Evolutionary conservation across 1,140 invertebrate species (phyloP).

Genomic region (Drosophila elegans): DNA sequence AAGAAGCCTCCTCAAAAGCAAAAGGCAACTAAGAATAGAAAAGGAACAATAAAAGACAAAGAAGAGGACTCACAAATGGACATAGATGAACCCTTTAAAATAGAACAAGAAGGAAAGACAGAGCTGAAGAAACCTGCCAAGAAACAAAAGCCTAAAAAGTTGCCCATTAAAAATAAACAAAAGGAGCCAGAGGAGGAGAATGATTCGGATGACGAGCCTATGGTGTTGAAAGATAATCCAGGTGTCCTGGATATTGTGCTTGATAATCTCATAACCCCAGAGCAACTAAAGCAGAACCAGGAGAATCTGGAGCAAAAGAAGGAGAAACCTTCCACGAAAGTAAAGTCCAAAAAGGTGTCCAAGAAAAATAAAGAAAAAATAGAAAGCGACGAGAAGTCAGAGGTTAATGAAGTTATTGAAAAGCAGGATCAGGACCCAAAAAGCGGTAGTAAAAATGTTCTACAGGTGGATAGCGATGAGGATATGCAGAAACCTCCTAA

Average conservation of each 20-base stretch:
- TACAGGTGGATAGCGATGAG: background rate
- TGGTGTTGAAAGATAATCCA: too few species aligned
- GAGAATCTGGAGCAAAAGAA: background rate
- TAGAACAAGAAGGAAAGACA: background rate
- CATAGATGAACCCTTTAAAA: background rate
- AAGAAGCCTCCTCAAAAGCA: conserved; percentile 20
- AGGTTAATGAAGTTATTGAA: background rate
- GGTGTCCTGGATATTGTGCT: too few species aligned
- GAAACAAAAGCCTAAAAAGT: background rate
- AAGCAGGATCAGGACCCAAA: background rate
- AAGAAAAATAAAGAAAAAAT: conserved; percentile 31
- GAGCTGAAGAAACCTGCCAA: background rate
- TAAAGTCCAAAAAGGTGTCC: background rate
- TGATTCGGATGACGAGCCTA: too few species aligned
- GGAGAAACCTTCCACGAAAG: too few species aligned
- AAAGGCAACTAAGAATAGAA: conserved; percentile 7
- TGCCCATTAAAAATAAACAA: background rate
- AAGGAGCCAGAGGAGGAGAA: background rate
- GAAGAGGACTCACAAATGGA: background rate
- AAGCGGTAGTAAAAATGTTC: background rate
- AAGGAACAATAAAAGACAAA: background rate
- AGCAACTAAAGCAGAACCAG: too few species aligned
- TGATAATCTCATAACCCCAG: too few species aligned
- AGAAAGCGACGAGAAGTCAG: conserved; percentile 19
- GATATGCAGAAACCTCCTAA: conserved; percentile 14